A percentile compares a stretch with the other conserved stretches of the same genome.
Evolutionary conservation across 2,113 vertebrate species (phyloP).

Genomic region (Salvelinus namaycush): DNA sequence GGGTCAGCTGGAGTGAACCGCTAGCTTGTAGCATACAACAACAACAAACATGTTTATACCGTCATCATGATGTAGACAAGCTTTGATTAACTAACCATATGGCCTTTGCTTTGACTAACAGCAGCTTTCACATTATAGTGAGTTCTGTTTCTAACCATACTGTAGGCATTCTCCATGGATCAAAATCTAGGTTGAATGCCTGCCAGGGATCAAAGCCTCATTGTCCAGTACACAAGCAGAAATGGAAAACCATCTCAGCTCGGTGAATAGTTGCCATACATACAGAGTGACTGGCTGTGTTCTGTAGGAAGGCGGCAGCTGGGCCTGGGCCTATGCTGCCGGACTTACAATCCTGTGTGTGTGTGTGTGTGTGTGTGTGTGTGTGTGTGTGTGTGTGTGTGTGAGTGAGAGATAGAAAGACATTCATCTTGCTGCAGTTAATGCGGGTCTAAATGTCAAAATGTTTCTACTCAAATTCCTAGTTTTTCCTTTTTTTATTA

Average conservation of each 20-base stretch:
- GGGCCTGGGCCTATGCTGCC: constrained; percentile 13
- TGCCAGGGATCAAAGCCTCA: constrained; percentile 44
- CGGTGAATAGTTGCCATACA: constrained; percentile 29
- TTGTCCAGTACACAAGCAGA: constrained; percentile 37
- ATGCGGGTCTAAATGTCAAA: too few relatives aligned
- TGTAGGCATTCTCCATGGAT: constrained; percentile 8
- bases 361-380: too few relatives aligned
- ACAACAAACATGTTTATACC: neutral
- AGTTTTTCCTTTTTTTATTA: neutral
- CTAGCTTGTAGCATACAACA: too few relatives aligned
- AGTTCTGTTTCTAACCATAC: neutral
- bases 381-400: too few relatives aligned
- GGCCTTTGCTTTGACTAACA: neutral
- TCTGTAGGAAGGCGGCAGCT: constrained; percentile 38
- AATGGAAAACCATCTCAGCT: constrained; percentile 40
- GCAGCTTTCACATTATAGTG: constrained; percentile 5
- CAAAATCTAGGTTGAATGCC: constrained; percentile 38
- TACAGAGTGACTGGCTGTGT: constrained; percentile 39
- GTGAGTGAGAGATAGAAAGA: neutral
- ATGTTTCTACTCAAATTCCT: too few relatives aligned
- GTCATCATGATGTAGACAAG: neutral
- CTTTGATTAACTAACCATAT: constrained; percentile 24
- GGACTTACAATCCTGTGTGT: neutral
- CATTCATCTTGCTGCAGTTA: neutral
- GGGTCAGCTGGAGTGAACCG: neutral